Evolutionary conservation across 2,888 invertebrate species (phyloP).

Genomic region (Odontocolon sp.): DNA sequence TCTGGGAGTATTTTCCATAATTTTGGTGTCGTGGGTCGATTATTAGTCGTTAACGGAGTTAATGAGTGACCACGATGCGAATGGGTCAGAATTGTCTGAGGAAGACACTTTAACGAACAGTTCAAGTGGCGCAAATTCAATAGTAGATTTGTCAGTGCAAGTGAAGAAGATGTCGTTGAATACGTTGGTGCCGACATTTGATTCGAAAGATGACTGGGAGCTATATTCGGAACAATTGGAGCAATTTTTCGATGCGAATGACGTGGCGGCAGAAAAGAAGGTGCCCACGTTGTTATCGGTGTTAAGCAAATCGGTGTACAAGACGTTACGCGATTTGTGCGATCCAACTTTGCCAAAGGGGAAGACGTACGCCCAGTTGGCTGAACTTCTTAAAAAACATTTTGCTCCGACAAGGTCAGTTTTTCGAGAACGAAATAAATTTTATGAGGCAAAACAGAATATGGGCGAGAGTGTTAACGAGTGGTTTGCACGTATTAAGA

Average conservation of each 20-base stretch:
- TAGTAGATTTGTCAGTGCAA: no score
- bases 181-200: no score
- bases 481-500: no score
- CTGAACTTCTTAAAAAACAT: constrained; percentile 52
- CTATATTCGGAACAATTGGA: neutral
- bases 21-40: no score
- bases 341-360: constrained; percentile 52
- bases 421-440: constrained; percentile 55
- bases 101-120: no score
- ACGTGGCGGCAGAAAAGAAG: constrained; percentile 34
- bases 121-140: no score
- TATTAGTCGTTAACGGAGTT: no score
- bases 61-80: no score
- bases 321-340: constrained; percentile 46
- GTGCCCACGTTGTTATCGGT: constrained; percentile 30
- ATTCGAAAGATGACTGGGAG: neutral
- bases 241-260: neutral
- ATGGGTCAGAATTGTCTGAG: no score
- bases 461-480: constrained; percentile 46
- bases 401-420: constrained; percentile 43
- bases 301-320: constrained; percentile 39
- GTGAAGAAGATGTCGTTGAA: no score
- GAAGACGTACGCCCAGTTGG: constrained; percentile 48
- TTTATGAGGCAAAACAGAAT: constrained; percentile 51
- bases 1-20: no score